These are phyloP conservation scores for Pseudomyrmex cubaensis DNA, from an alignment of 1,140 invertebrate genomes.

Conservation along the genomic window DNA sequence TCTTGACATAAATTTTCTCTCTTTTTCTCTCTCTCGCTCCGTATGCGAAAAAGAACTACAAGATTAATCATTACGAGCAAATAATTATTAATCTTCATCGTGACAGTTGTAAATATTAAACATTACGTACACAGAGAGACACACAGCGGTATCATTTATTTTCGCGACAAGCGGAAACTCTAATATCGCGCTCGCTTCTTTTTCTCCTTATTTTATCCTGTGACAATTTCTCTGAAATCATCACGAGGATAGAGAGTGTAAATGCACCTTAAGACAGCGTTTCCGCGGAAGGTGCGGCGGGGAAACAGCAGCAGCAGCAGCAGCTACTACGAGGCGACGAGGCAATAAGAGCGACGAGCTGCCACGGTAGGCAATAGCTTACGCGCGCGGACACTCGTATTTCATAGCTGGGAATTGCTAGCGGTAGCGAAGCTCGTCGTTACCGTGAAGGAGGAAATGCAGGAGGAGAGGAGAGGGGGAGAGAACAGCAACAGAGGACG, in stretches of 20 bases:
- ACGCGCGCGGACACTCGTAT: conserved; percentile 60
- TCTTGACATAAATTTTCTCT: too few species aligned
- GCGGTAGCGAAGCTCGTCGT: conserved; percentile 33
- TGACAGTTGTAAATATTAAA: too few species aligned
- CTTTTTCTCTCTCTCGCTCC: too few species aligned
- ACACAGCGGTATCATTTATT: conserved; percentile 11
- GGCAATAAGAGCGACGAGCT: conserved; percentile 57
- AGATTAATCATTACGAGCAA: too few species aligned
- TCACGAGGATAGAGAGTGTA: conserved; percentile 15
- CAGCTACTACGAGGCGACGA: conserved; percentile 26
- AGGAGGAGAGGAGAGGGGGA: background rate
- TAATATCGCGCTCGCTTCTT: conserved; percentile 15
- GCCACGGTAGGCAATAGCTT: conserved; percentile 56
- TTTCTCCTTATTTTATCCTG: background rate
- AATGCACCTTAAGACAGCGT: background rate
- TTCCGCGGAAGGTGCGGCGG: conserved; percentile 22
- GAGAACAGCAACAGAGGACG: background rate
- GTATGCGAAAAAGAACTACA: too few species aligned
- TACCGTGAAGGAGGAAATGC: conserved; percentile 27
- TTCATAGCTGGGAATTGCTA: conserved; percentile 63
- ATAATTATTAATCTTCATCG: too few species aligned
- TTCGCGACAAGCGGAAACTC: conserved; percentile 7
- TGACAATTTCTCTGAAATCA: conserved; percentile 30
- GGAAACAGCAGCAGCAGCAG: conserved; percentile 3
- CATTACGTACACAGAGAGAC: background rate